A percentile compares a stretch with the other conserved stretches of the same genome.
Evolutionary conservation across 2,113 vertebrate species (phyloP).

Genomic region (Colossoma macropomum): DNA sequence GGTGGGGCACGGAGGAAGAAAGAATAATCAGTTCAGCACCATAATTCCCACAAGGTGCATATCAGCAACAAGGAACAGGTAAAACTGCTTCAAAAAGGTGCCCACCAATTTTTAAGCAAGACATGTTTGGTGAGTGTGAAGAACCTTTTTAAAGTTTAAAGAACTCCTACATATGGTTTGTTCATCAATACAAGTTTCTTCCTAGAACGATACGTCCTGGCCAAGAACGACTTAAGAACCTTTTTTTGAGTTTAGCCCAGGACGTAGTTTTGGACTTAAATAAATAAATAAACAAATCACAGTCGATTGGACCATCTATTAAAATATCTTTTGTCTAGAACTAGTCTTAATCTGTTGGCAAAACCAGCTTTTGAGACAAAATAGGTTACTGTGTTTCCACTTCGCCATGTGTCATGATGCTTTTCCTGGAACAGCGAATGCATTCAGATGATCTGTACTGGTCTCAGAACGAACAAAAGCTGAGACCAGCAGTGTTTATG

Average conservation of each 20-base stretch:
- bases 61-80: not conserved
- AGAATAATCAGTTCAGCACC: not conserved
- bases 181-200: too few species aligned
- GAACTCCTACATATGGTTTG: too few species aligned
- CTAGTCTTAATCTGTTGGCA: not conserved
- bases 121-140: too few species aligned
- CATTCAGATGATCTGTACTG: not conserved
- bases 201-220: too few species aligned
- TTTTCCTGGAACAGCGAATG: conserved; percentile 19
- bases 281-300: not conserved
- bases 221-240: not conserved
- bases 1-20: not conserved
- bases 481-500: not conserved
- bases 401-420: not conserved
- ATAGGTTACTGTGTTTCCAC: conserved; percentile 9
- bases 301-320: not conserved
- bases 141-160: too few species aligned
- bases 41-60: not conserved
- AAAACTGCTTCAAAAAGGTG: not conserved
- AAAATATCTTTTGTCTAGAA: not conserved
- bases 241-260: not conserved
- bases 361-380: not conserved
- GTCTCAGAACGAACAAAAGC: conserved; percentile 11
- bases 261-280: not conserved
- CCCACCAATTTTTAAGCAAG: too few species aligned